A percentile compares a stretch with the other conserved stretches of the same genome.
Conservation (phyloP, 2,888 invertebrate genomes). For the Leptopterna dolabrata region DNA sequence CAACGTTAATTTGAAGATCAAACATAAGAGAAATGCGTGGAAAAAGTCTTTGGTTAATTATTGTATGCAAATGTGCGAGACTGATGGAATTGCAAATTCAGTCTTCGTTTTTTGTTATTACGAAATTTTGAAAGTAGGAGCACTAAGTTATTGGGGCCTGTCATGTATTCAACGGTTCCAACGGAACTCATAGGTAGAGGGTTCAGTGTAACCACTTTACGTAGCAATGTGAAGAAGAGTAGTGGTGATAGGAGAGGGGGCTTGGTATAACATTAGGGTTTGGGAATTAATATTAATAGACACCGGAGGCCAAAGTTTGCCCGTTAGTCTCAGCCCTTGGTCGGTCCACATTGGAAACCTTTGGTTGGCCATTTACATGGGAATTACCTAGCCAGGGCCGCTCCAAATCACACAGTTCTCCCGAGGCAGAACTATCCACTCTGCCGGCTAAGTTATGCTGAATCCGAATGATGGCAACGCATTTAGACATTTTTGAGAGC, state of each 20-base stretch:
- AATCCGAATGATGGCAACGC: no score
- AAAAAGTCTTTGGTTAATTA: not conserved
- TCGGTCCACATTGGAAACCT: slow-evolving; percentile 18
- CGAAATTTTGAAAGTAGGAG: not conserved
- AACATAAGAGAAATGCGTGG: not conserved
- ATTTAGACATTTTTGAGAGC: no score
- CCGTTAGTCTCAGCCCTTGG: not conserved
- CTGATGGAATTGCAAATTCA: not conserved
- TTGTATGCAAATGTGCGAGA: not conserved
- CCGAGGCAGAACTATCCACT: no score
- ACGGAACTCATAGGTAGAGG: not conserved
- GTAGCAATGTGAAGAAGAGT: not conserved
- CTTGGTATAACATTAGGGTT: slow-evolving; percentile 21
- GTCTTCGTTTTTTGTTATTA: not conserved
- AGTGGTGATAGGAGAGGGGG: no score
- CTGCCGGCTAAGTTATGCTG: no score
- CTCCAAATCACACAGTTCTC: not conserved
- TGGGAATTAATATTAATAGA: slow-evolving; percentile 29
- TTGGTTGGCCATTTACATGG: slow-evolving; percentile 32
- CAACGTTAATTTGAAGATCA: not conserved
- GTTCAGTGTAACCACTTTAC: not conserved
- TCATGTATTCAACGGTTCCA: not conserved
- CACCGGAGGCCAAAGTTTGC: slow-evolving; percentile 24
- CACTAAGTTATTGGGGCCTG: not conserved
- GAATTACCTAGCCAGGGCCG: not conserved